Evolutionary conservation across 2,797 vertebrate genomes (phyloP).

Genomic region (Fringilla coelebs): DNA sequence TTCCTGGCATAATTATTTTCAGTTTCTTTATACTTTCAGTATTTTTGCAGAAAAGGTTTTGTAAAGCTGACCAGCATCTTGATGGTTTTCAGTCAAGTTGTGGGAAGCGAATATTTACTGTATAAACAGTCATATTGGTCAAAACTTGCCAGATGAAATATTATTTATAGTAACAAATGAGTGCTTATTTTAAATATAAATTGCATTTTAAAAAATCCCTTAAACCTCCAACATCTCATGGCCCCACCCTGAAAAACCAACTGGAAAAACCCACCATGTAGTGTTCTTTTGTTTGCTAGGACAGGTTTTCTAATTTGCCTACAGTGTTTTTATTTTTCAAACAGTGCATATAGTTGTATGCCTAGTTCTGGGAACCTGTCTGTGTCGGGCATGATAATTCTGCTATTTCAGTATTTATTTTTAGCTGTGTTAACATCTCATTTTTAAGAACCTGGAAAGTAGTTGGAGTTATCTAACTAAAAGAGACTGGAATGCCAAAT

Average conservation of each 20-base stretch:
- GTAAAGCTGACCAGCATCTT: not conserved
- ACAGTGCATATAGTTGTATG: not conserved
- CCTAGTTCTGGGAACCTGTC: not conserved
- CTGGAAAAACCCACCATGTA: not conserved
- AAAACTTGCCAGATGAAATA: not conserved
- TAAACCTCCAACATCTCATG: not conserved
- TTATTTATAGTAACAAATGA: not conserved
- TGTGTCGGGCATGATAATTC: constrained; percentile 1
- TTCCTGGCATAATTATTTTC: not conserved
- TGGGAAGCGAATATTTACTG: not conserved
- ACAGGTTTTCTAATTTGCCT: constrained; percentile 2
- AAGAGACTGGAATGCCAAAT: not conserved
- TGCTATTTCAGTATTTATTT: constrained; percentile 12
- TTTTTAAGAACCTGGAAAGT: constrained; percentile 5
- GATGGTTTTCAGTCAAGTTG: not conserved
- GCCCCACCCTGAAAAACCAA: not conserved
- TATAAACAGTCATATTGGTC: not conserved
- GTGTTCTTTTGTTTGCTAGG: not conserved
- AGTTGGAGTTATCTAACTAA: not conserved
- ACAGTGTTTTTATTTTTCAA: not conserved
- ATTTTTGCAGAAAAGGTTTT: not conserved
- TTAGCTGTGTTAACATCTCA: not conserved
- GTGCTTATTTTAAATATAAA: not conserved
- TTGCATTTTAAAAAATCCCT: not conserved
- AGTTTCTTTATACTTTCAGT: not conserved